These are phyloP conservation scores for Cephus sareptanus DNA, from an alignment of 2,888 invertebrate species.

Conservation along the genomic window DNA sequence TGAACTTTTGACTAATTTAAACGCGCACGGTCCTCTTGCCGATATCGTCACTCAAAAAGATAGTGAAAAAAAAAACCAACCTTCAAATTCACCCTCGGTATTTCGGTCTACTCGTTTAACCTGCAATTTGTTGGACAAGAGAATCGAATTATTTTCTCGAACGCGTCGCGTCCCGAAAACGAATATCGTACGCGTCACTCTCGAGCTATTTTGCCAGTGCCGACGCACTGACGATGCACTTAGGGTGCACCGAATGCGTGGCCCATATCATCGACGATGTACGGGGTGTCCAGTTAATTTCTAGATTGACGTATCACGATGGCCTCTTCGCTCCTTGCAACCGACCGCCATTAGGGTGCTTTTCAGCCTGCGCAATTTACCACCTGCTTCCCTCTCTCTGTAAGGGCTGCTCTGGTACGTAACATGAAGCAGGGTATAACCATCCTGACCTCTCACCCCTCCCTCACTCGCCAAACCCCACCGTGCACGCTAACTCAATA, in stretches of 20 bases:
- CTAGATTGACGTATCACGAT: background rate
- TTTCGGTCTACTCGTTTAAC: background rate
- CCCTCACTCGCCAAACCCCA: background rate
- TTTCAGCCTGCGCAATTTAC: background rate
- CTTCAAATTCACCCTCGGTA: background rate
- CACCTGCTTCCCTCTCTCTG: background rate
- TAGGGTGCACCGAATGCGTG: background rate
- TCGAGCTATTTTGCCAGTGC: background rate
- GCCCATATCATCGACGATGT: background rate
- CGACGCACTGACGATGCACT: background rate
- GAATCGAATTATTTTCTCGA: background rate
- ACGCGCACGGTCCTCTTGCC: background rate
- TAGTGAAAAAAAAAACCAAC: background rate
- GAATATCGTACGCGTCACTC: background rate
- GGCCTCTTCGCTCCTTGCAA: background rate
- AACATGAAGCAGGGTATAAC: background rate
- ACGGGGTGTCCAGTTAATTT: background rate
- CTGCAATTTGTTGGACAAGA: background rate
- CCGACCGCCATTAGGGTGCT: background rate
- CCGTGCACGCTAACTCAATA: constrained; percentile 13
- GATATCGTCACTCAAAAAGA: background rate
- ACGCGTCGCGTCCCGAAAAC: background rate
- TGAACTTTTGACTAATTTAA: background rate
- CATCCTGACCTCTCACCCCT: background rate
- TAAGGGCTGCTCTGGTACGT: background rate